Evolutionary conservation across 2,113 vertebrate genomes (phyloP).

Genomic region (Glaucidium brasilianum): DNA sequence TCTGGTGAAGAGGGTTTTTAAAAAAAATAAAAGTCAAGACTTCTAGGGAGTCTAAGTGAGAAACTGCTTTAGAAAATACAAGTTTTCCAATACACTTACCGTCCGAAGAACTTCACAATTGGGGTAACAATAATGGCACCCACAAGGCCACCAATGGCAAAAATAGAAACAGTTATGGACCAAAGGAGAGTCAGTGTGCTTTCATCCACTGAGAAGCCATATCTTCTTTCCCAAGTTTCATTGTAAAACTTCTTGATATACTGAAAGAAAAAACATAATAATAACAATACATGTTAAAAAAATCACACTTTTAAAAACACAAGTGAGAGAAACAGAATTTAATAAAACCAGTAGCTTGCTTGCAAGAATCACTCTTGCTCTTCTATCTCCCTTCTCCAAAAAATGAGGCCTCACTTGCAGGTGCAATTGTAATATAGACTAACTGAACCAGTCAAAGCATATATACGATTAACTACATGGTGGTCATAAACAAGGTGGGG

Average conservation of each 20-base stretch:
- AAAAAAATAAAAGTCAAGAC: neutral
- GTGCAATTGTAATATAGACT: neutral
- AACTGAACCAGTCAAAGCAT: neutral
- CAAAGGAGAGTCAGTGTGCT: constrained; percentile 83
- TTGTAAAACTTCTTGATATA: constrained; percentile 91
- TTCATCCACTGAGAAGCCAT: constrained; percentile 61
- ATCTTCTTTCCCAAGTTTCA: constrained; percentile 81
- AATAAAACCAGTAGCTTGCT: neutral
- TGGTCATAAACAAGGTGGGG: neutral
- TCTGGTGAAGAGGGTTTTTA: neutral
- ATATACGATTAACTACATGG: neutral
- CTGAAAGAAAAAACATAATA: constrained; percentile 67
- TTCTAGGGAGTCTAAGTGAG: neutral
- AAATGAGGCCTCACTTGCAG: neutral
- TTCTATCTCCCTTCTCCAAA: neutral
- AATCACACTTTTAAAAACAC: neutral
- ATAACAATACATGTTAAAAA: neutral
- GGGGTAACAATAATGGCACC: constrained; percentile 81
- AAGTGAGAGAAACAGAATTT: neutral
- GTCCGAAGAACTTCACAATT: constrained; percentile 83
- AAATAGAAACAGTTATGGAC: constrained; percentile 93
- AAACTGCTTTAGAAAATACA: neutral
- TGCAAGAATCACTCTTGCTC: neutral
- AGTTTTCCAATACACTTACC: constrained; percentile 72
- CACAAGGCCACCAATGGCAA: constrained; percentile 89